These are phyloP conservation scores for Pitta sordida DNA, from an alignment of 2,113 vertebrate species.

Conservation along the genomic window DNA sequence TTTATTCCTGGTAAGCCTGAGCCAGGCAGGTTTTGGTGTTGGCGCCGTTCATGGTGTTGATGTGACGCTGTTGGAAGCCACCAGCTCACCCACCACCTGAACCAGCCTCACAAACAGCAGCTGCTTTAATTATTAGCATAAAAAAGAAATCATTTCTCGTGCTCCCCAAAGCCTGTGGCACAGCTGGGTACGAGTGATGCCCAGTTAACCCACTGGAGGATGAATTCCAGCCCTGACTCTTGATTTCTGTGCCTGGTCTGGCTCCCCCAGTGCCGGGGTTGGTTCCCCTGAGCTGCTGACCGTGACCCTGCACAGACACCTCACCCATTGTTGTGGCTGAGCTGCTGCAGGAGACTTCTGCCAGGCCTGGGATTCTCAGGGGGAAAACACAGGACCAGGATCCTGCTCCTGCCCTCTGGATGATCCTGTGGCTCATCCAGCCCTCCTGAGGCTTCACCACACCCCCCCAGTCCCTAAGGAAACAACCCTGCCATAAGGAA, in stretches of 20 bases:
- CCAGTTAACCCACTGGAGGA: not conserved
- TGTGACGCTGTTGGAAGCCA: not conserved
- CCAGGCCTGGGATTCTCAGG: accelerated
- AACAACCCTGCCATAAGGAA: not conserved
- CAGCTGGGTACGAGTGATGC: not conserved
- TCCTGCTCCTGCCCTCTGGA: not conserved
- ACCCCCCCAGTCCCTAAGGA: not conserved
- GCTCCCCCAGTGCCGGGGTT: accelerated
- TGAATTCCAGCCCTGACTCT: not conserved
- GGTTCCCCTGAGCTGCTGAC: accelerated
- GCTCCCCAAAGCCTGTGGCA: not conserved
- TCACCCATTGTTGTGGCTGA: accelerated
- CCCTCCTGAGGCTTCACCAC: not conserved
- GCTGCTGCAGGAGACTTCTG: not conserved
- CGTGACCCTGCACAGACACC: accelerated
- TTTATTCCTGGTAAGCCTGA: not conserved
- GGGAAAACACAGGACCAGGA: accelerated
- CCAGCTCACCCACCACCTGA: not conserved
- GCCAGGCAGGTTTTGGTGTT: not conserved
- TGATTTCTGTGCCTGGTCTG: accelerated
- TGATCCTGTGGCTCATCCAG: not conserved
- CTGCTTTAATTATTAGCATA: not conserved
- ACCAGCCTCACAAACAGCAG: not conserved
- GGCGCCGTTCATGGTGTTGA: accelerated
- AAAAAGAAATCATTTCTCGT: not conserved